phyloP scores from a whole-genome alignment of 2,113 vertebrate genomes.

The Phyllostomus discolor region DNA sequence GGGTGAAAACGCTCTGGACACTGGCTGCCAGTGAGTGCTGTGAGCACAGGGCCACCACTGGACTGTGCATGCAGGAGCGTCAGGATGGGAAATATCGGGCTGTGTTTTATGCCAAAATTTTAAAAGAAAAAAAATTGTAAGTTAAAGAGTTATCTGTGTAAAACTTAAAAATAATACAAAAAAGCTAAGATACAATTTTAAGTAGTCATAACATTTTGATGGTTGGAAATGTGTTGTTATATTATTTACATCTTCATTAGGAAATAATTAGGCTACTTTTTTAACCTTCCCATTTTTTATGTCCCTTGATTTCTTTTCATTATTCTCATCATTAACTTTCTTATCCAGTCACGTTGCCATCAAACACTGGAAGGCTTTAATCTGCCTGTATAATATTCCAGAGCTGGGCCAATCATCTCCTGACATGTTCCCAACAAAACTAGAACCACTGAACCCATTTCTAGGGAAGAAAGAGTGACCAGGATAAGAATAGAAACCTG shows the following conservation, averaged over 20 bases:
- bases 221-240: not conserved
- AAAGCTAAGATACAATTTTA: not conserved
- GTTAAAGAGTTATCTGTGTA: not conserved
- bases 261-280: not conserved
- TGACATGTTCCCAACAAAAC: not conserved
- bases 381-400: not conserved
- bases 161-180: slow-evolving; percentile 26
- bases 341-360: not conserved
- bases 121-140: not conserved
- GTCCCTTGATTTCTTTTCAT: not conserved
- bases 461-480: not conserved
- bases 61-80: not conserved
- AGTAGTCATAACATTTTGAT: not conserved
- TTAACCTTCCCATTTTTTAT: not conserved
- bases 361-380: not conserved
- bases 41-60: not conserved
- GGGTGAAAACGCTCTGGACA: not conserved
- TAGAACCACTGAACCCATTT: not conserved
- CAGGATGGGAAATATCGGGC: not conserved
- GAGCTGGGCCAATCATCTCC: not conserved
- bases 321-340: not conserved
- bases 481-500: not conserved
- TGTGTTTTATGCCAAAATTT: not conserved
- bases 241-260: not conserved
- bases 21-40: not conserved